Conservation (phyloP, 1,140 invertebrate species). For the Scaptodrosophila lebanonensis region DNA sequence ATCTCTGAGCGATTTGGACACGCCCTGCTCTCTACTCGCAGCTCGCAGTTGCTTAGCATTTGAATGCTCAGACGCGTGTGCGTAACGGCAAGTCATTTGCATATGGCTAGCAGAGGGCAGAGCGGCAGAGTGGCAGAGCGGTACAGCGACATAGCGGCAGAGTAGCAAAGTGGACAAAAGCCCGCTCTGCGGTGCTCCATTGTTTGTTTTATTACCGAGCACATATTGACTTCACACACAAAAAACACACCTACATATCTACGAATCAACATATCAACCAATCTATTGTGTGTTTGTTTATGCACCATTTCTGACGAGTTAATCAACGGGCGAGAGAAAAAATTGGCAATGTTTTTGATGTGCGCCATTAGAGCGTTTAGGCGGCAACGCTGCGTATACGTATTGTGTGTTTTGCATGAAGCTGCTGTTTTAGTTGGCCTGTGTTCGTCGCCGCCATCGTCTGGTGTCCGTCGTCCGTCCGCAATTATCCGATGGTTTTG, state of each 20-base stretch:
- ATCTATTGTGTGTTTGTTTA: constrained; percentile 13
- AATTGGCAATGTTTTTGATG: constrained; percentile 25
- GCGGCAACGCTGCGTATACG: background rate
- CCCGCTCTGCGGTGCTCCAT: constrained; percentile 23
- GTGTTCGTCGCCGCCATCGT: too few relatives aligned
- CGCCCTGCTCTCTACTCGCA: constrained; percentile 48
- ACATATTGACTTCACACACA: too few relatives aligned
- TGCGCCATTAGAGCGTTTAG: constrained; percentile 17
- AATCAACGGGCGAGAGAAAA: constrained; percentile 15
- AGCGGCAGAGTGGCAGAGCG: constrained; percentile 27
- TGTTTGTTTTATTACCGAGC: too few relatives aligned
- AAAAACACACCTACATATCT: background rate
- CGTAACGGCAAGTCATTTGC: constrained; percentile 29
- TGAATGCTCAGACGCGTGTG: constrained; percentile 39
- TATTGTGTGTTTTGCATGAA: constrained; percentile 32
- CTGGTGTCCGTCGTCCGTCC: too few relatives aligned
- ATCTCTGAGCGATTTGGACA: constrained; percentile 18
- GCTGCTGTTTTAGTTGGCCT: too few relatives aligned
- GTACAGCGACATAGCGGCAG: constrained; percentile 26
- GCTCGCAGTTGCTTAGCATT: constrained; percentile 61
- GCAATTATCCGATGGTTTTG: too few relatives aligned
- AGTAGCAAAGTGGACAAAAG: constrained; percentile 32
- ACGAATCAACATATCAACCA: background rate
- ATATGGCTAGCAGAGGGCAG: too few relatives aligned
- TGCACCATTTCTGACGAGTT: constrained; percentile 29